phyloP scores from a whole-genome alignment of 2,888 invertebrate genomes.

The Ornithoptera priamus region DNA sequence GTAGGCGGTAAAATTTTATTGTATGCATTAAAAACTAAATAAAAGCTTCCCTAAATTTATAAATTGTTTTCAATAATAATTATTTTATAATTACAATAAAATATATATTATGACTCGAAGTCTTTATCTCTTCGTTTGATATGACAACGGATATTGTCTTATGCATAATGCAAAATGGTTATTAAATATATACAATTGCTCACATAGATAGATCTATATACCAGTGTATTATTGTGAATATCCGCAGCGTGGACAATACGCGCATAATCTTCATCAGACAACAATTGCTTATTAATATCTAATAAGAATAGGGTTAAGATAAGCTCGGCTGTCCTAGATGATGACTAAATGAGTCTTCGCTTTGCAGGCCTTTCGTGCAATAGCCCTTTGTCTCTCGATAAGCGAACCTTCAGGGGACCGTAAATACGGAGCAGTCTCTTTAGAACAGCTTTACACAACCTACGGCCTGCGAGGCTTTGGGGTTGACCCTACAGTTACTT shows the following conservation, averaged over 20 bases:
- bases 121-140: neutral
- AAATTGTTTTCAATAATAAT: neutral
- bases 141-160: neutral
- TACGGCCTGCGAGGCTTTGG: no score
- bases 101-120: neutral
- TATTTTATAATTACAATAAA: neutral
- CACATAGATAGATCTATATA: neutral
- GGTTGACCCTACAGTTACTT: no score
- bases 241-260: neutral
- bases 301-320: no score
- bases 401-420: no score
- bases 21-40: neutral
- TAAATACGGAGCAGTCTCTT: no score
- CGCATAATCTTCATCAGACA: neutral
- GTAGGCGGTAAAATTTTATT: neutral
- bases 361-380: no score
- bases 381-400: no score
- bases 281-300: neutral
- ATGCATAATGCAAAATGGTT: neutral
- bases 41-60: neutral
- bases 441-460: no score
- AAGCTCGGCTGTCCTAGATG: no score
- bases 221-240: neutral
- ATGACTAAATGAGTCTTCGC: no score
- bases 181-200: neutral